Conservation (phyloP, 2,797 vertebrate genomes). For the Carapus acus region DNA sequence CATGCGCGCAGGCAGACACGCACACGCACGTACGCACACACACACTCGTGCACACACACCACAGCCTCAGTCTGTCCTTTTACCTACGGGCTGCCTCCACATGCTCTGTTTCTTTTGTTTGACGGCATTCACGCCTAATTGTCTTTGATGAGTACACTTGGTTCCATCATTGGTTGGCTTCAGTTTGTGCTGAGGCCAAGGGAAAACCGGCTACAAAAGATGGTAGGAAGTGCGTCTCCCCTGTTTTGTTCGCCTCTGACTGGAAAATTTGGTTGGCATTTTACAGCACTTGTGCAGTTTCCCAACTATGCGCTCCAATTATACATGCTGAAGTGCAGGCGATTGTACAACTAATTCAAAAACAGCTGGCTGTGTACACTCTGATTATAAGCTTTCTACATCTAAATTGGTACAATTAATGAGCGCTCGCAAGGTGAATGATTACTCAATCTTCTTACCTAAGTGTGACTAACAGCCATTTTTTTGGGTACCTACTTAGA, state of each 20-base stretch:
- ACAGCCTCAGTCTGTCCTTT: no score
- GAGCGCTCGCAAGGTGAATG: no score
- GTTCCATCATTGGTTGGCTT: slow-evolving; percentile 37
- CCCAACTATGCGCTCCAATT: neutral
- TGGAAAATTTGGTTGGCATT: no score
- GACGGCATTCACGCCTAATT: slow-evolving; percentile 48
- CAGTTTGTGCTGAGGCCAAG: slow-evolving; percentile 20
- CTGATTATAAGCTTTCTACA: neutral
- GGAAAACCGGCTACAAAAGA: slow-evolving; percentile 7
- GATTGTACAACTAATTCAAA: neutral
- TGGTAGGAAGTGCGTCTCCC: slow-evolving; percentile 3
- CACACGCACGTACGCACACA: no score
- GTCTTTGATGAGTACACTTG: slow-evolving; percentile 57
- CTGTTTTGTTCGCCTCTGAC: slow-evolving; percentile 16
- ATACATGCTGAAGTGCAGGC: neutral
- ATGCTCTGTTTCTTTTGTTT: slow-evolving; percentile 40
- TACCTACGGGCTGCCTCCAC: slow-evolving; percentile 6
- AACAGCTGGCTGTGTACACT: neutral
- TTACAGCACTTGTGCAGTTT: no score
- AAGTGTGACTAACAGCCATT: no score
- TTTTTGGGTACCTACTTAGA: no score
- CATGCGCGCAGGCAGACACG: no score
- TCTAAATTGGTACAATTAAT: neutral
- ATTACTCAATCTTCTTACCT: no score
- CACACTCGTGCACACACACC: no score